Percentiles rank a stretch among this genome's conserved stretches.
These are phyloP conservation scores for Schizotus pectinicornis DNA, from an alignment of 2,888 invertebrate genomes.

Conservation along the genomic window DNA sequence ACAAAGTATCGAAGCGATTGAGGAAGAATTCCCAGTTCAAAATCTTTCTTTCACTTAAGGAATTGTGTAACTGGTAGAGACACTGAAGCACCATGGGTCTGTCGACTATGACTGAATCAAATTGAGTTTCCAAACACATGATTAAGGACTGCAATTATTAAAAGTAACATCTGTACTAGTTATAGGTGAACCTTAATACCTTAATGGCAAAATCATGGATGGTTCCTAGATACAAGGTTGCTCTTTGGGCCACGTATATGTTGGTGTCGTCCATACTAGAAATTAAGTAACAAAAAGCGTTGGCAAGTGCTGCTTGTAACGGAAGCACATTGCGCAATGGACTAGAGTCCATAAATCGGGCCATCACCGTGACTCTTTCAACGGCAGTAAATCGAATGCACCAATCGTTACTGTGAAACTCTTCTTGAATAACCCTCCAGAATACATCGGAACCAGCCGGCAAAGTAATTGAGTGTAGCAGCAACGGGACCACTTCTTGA, in stretches of 20 bases:
- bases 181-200: conserved; percentile 59
- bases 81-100: conserved; percentile 96
- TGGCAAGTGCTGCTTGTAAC: conserved; percentile 92
- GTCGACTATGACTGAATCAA: conserved; percentile 96
- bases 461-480: conserved; percentile 93
- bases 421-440: conserved; percentile 93
- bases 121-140: conserved; percentile 96
- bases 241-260: conserved; percentile 92
- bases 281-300: conserved; percentile 95
- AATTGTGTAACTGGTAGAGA: conserved; percentile 92
- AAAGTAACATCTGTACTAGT: conserved; percentile 18
- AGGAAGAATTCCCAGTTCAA: conserved; percentile 98
- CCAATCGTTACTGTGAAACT: conserved; percentile 92
- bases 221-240: conserved; percentile 90
- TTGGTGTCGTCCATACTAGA: conserved; percentile 96
- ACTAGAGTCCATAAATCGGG: conserved; percentile 90
- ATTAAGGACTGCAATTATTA: conserved; percentile 72
- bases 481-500: conserved; percentile 87
- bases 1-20: conserved; percentile 93
- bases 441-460: conserved; percentile 94
- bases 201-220: conserved; percentile 88
- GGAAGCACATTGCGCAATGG: conserved; percentile 82
- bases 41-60: conserved; percentile 87
- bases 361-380: conserved; percentile 92
- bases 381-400: conserved; percentile 91